Evolutionary conservation across 2,888 invertebrate species (phyloP), one percentile per base, ranked within the genome.

Genomic region (Sphaeridia pumilis): DNA sequence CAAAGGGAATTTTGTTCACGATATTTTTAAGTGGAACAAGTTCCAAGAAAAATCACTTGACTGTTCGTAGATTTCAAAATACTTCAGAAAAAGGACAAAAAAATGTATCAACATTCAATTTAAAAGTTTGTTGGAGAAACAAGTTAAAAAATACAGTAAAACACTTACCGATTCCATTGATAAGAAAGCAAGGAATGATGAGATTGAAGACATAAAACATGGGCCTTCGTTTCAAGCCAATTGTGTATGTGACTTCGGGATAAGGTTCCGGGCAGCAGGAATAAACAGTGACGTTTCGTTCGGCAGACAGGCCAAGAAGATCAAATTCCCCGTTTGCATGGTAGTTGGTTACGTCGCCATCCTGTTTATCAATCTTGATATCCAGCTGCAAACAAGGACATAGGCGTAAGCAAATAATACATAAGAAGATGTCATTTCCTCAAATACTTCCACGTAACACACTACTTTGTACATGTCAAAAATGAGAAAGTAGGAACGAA

Each of bases 301-400:
- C 77, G 1, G 83, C 82, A 1, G 81, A 80, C 68, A 86, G 85
- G 68, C 82, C 81, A 58, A 84, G 77, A 61, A 90, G 73, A 69
- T 87, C 84, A 72, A 89, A 90, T 71, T 90, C 90, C 1, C 87
- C 87, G 70, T 88, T 90, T n/a, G 83, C 82, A 68, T 89, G 87
- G 71, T 89, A 90, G 73, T 88, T 88, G 62, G 83, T 83, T 47
- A 83, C 79, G 71, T 90, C 89, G 0, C 88, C 88, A 67, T 82
- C 80, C 67, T 84, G 82, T 49, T 83, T 82, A 67, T 84, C 83
- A 66, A 83, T 79, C 59, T 80, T 78, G 46, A 87, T 70, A 67
- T 86, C 83, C 67, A 85, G 72, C 84, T 85, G 71, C 10, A 48
- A 25, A 17, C 20, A 42, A n/a, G 25, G 17, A 46, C 17, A 17